Base-by-base conservation (phyloP, 2,888 invertebrate genomes). In the Papilio elwesi region DNA sequence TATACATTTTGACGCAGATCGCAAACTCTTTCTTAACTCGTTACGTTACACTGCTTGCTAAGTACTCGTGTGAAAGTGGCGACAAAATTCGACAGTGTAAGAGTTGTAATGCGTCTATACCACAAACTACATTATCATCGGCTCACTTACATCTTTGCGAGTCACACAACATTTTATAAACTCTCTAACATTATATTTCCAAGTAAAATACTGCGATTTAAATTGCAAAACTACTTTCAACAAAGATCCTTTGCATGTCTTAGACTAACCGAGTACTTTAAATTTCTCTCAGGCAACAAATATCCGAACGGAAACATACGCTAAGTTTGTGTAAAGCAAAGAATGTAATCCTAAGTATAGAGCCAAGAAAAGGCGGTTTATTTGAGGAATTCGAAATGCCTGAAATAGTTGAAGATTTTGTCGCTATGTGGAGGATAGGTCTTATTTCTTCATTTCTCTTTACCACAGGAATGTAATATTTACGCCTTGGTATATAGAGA, bases 321-420 rank as follows among this genome's bases (percentile, higher is more conserved):
- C 68, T 68, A 15, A 73, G 68, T 74, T 76, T 73, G 52, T 38
- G 16, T 53, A 55, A 16, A 63, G 63, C 26, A 53, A 53, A 63
- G 16, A 63, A 70, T 70, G 55, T 63, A 70, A 64, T 70, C 64
- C 55, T 64, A 55, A 70, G 48, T 64, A 64, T 53, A 47, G 36
- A 70, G 55, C 65, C 64, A 70, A 65, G 75, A 71, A 76, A 77
- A 76, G 76, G 74, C 76, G 76, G 75, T 78, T 75, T 78, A 77
- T 76, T 77, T 76, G 70, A 73, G 69, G 73, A 76, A 76, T 74
- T 76, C 68, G 73, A 75, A 77, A 76, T 78, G 76, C 75, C 73
- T 75, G 76, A 76, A 73, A 74, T 76, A 72, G 71, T 70, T 75
- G 69, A 67, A 77, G 74, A 75, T 75, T 77, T 77, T 76, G 66